A percentile compares a stretch with the other conserved stretches of the same genome.
These are phyloP conservation scores for Balanococcus diminutus DNA, from an alignment of 2,888 invertebrate genomes.

Conservation along the genomic window DNA sequence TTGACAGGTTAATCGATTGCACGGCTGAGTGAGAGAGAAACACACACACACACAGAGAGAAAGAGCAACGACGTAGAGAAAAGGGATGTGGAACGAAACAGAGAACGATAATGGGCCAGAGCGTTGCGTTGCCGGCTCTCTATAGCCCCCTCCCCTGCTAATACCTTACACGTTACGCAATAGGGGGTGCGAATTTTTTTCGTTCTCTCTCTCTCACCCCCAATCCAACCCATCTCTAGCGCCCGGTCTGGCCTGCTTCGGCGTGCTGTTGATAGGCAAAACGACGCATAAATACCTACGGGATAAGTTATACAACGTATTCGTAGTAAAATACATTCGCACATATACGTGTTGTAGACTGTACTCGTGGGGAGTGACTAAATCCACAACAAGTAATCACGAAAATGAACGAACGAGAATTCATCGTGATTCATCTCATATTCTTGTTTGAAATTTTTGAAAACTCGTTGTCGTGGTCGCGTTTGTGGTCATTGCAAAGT, in stretches of 20 bases:
- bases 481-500: too few relatives aligned
- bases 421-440: too few relatives aligned
- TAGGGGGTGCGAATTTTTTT: neutral
- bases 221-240: too few relatives aligned
- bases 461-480: too few relatives aligned
- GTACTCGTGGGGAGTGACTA: too few relatives aligned
- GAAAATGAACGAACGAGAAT: too few relatives aligned
- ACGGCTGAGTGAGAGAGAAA: neutral
- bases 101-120: neutral
- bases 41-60: neutral
- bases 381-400: too few relatives aligned
- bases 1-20: slow-evolving; percentile 17
- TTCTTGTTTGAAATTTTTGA: too few relatives aligned
- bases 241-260: too few relatives aligned
- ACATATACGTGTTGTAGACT: too few relatives aligned
- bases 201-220: too few relatives aligned
- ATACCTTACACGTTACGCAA: neutral
- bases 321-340: too few relatives aligned
- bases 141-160: neutral
- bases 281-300: neutral
- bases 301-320: neutral
- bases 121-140: neutral
- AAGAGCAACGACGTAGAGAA: neutral
- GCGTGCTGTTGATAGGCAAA: neutral
- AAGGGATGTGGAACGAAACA: neutral